Evolutionary conservation across 1,140 invertebrate species (phyloP).

Genomic region (Trichonephila clavata): DNA sequence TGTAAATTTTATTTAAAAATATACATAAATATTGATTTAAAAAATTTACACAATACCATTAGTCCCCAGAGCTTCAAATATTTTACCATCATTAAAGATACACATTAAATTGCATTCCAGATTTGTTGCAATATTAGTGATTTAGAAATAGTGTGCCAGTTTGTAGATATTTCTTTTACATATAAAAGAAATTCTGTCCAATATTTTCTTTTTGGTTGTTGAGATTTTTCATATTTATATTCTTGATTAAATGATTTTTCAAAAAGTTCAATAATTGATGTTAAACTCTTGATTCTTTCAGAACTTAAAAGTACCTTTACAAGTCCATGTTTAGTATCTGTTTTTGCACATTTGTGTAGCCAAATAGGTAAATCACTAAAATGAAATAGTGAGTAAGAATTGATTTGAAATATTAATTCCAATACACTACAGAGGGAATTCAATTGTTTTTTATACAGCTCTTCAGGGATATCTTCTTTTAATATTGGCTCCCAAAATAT

Average conservation of each 20-base stretch:
- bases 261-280: background rate
- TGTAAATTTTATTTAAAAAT: background rate
- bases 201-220: background rate
- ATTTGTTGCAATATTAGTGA: background rate
- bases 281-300: background rate
- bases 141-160: background rate
- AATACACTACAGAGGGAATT: background rate
- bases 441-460: background rate
- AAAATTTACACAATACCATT: background rate
- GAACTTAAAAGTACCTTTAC: background rate
- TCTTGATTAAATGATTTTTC: background rate
- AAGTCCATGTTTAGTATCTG: background rate
- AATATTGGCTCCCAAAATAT: slow-evolving; percentile 7
- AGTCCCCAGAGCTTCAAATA: background rate
- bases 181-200: background rate
- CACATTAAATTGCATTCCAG: background rate
- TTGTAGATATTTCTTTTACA: background rate
- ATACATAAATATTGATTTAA: background rate
- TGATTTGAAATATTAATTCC: background rate
- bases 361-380: background rate
- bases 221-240: background rate
- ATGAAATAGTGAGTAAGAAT: background rate
- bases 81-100: background rate
- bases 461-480: background rate
- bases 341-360: background rate